A percentile compares a stretch with the other conserved stretches of the same genome.
Conservation (phyloP, 2,888 invertebrate species). For the Apodemia duryi region DNA sequence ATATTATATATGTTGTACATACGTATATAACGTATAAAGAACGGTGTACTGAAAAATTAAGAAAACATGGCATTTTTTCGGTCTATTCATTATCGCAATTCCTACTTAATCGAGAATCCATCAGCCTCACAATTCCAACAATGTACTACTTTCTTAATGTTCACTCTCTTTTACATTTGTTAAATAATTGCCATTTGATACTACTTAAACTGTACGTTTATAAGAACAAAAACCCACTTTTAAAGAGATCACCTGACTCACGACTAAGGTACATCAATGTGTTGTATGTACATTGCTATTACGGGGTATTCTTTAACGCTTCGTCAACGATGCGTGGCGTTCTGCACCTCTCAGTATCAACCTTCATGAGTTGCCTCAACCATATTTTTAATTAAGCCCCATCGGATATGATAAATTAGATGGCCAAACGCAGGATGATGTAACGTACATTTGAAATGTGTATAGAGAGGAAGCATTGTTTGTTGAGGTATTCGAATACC, state of each 20-base stretch:
- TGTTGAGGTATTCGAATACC: neutral
- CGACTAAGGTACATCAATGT: conserved; percentile 33
- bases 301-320: conserved; percentile 62
- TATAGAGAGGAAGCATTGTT: neutral
- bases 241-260: conserved; percentile 30
- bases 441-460: neutral
- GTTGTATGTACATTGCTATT: conserved; percentile 43
- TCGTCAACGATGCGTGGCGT: conserved; percentile 55
- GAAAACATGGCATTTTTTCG: too few relatives aligned
- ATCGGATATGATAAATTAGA: conserved; percentile 16
- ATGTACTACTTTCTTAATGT: neutral
- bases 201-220: neutral
- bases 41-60: too few relatives aligned
- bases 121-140: neutral
- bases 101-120: conserved; percentile 1
- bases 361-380: conserved; percentile 38
- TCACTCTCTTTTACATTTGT: neutral
- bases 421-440: conserved; percentile 15
- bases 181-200: conserved; percentile 12
- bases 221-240: conserved; percentile 18
- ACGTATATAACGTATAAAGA: too few relatives aligned
- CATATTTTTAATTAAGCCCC: conserved; percentile 17
- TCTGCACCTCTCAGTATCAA: conserved; percentile 47
- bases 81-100: too few relatives aligned
- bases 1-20: too few relatives aligned